phyloP scores from a whole-genome alignment of 2,888 invertebrate species.

The Archips crataeganus region DNA sequence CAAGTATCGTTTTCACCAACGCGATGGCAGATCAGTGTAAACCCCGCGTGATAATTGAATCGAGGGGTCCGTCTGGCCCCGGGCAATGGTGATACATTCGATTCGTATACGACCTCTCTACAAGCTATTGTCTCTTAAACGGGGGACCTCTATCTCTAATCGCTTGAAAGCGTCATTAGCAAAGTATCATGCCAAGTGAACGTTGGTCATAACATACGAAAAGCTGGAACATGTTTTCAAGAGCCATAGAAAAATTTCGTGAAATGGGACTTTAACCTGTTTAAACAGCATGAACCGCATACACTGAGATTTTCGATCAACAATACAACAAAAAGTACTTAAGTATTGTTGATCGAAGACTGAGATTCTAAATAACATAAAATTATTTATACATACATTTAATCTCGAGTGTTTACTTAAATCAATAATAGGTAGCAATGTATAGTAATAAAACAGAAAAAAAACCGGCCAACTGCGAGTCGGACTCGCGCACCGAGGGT shows the following conservation, averaged over 20 bases:
- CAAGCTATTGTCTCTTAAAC: slow-evolving; percentile 55
- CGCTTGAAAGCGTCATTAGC: slow-evolving; percentile 33
- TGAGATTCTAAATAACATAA: too few relatives aligned
- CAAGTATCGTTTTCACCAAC: slow-evolving; percentile 84
- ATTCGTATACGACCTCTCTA: slow-evolving; percentile 72
- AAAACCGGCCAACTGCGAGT: too few relatives aligned
- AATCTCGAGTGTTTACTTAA: too few relatives aligned
- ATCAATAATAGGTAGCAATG: too few relatives aligned
- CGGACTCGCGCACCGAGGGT: too few relatives aligned
- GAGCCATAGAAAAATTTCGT: not conserved
- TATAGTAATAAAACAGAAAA: too few relatives aligned
- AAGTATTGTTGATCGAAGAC: too few relatives aligned
- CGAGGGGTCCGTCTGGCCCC: slow-evolving; percentile 57
- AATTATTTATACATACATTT: too few relatives aligned
- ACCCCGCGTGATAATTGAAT: slow-evolving; percentile 82
- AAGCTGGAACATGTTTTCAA: not conserved
- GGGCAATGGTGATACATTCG: slow-evolving; percentile 78
- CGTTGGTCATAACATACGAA: slow-evolving; percentile 6
- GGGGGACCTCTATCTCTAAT: slow-evolving; percentile 43
- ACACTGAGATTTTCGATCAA: too few relatives aligned
- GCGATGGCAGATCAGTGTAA: slow-evolving; percentile 73
- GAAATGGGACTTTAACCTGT: not conserved
- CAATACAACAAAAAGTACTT: too few relatives aligned
- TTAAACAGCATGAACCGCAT: not conserved
- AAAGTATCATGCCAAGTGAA: slow-evolving; percentile 13